Conservation (phyloP, 2,888 invertebrate species). For the Incurvaria masculella region DNA sequence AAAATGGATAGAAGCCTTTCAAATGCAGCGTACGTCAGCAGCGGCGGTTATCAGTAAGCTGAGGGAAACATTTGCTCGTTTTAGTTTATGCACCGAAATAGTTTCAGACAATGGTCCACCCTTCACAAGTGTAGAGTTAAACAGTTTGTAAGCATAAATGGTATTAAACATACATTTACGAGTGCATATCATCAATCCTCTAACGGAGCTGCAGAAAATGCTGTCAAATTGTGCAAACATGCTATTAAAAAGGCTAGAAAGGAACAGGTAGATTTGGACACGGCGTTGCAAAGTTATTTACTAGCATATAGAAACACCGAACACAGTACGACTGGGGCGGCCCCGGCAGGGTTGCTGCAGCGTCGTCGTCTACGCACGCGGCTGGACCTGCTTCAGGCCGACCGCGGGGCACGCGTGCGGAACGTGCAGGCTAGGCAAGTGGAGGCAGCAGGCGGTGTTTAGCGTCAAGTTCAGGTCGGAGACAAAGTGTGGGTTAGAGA, state of each 20-base stretch:
- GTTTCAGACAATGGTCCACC: constrained; percentile 4
- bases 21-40: neutral
- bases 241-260: constrained; percentile 4
- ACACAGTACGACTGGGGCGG: neutral
- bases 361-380: constrained; percentile 1
- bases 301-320: constrained; percentile 1
- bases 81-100: neutral
- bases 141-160: neutral
- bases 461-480: neutral
- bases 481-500: neutral
- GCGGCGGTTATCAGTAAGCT: neutral
- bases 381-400: neutral
- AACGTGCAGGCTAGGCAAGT: neutral
- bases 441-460: neutral
- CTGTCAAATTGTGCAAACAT: constrained; percentile 6
- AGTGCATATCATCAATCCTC: neutral
- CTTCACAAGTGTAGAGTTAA: neutral
- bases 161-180: neutral
- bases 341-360: constrained; percentile 1
- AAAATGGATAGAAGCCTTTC: constrained; percentile 2
- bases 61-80: neutral
- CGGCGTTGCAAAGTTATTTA: constrained; percentile 2
- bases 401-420: neutral
- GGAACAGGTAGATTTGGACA: neutral
- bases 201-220: neutral